Base-by-base conservation (phyloP, 2,797 vertebrate species). In the Fistularia commersonii region DNA sequence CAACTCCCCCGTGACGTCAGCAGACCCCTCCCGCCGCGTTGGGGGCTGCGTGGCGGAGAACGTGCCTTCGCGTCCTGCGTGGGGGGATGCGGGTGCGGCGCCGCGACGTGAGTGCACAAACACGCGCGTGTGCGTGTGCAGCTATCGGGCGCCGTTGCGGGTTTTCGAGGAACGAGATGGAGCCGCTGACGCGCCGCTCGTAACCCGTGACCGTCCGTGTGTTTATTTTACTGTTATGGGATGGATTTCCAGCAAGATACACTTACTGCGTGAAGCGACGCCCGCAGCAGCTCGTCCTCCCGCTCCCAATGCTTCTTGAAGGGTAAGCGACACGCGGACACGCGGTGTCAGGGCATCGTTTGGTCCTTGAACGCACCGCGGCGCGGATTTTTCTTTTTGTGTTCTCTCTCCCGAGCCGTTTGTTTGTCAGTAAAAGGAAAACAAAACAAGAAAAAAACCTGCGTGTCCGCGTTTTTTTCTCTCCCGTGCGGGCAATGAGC, bases 231-330 rank as follows among this genome's bases (percentile, higher is more conserved):
- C 51, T 53, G 40, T 60, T 37, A 52, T 11, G 44, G 41, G 35
- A 63, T 68, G 76, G 67, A 61, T 38, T 69, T 12, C 3, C 53
- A 32, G 6, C 50, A 50, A 41, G 51, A 31, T 41, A 51, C n/a
- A 44, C 8, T 9, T 6, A 9, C n/a, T 4, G 12, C 13, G 8
- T 36, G 15, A 38, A 7, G 9, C 14, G 11, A 11, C 15, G 6
- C 8, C 8, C 34, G 11, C 11, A 9, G 13, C 9, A 11, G 13
- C 12, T 32, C 45, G 8, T 35, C 12, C 12, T 11, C 14, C 41
- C 47, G 32, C 45, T 71, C 64, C 61, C 64, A 39, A 86, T 87
- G 86, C 72, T 86, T 67, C 72, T 77, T 8, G 74, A 80, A 74
- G 31, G 84, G 86, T 86, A 55, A 81, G 85, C 11, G 8, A 6